A percentile compares a stretch with the other conserved stretches of the same genome.
phyloP scores from a whole-genome alignment of 2,113 vertebrate species.

The Cynopterus brachyotis region DNA sequence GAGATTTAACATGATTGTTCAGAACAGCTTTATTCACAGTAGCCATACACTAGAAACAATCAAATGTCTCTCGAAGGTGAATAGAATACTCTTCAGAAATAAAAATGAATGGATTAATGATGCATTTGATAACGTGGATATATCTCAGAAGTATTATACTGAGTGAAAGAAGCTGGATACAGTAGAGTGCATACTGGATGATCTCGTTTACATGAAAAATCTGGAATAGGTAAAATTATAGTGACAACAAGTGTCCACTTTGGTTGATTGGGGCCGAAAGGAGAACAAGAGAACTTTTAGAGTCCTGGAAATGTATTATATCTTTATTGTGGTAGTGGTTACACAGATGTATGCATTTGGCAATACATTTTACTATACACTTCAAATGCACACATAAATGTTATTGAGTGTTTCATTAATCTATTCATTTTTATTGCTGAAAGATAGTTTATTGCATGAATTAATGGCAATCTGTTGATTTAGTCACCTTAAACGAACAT shows the following conservation, averaged over 20 bases:
- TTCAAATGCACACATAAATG: neutral
- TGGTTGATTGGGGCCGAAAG: neutral
- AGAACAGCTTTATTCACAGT: neutral
- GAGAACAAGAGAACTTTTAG: neutral
- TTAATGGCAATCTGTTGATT: neutral
- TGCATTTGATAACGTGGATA: neutral
- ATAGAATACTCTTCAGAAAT: neutral
- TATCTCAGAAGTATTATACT: neutral
- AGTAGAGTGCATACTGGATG: neutral
- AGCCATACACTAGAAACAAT: neutral
- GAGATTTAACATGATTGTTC: too few relatives aligned
- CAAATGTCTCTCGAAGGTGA: neutral
- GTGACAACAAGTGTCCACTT: neutral
- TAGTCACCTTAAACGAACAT: neutral
- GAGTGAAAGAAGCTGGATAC: neutral
- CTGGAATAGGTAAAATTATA: neutral
- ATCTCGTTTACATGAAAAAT: neutral
- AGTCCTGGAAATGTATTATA: neutral
- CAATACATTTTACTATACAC: neutral
- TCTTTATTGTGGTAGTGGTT: neutral
- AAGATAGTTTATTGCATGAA: neutral
- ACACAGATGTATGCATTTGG: neutral
- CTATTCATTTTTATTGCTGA: neutral
- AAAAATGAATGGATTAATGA: neutral
- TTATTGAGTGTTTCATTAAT: neutral